These are phyloP conservation scores for Ceuthmochares aereus DNA, from an alignment of 2,113 vertebrate genomes.

Conservation along the genomic window DNA sequence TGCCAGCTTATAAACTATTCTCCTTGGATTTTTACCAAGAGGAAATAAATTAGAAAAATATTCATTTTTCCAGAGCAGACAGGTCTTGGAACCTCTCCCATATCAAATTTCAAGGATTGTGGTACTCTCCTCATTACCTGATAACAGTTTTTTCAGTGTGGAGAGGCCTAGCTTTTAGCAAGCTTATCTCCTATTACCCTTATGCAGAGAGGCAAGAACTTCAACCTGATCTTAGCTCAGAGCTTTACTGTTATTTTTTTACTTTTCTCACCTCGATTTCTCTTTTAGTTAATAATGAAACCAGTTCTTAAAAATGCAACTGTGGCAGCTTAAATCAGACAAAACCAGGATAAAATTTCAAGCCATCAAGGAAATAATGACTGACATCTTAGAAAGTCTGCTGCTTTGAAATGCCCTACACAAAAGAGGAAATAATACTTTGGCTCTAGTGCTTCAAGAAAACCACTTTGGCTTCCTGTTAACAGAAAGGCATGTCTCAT, in stretches of 20 bases:
- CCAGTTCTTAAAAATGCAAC: background rate
- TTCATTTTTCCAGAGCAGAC: background rate
- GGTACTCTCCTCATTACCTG: background rate
- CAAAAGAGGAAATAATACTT: slow-evolving; percentile 47
- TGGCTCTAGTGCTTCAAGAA: background rate
- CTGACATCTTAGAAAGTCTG: background rate
- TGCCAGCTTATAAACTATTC: background rate
- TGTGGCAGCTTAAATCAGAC: background rate
- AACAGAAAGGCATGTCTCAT: background rate
- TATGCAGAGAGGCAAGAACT: background rate
- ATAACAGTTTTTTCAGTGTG: background rate
- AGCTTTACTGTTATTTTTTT: background rate
- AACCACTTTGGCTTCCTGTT: slow-evolving; percentile 46
- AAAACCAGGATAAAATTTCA: background rate
- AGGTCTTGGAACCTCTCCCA: slow-evolving; percentile 1
- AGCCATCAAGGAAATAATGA: background rate
- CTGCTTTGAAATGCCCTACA: background rate
- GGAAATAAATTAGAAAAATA: slow-evolving; percentile 13
- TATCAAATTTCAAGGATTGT: background rate
- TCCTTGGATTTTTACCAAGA: background rate
- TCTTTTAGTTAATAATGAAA: background rate
- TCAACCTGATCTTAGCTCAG: background rate
- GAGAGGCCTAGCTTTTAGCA: slow-evolving; percentile 19
- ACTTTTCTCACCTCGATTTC: background rate
- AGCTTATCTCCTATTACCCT: background rate